A percentile compares a stretch with the other conserved stretches of the same genome.
These are phyloP conservation scores for Salticus scenicus DNA, from an alignment of 2,888 invertebrate genomes.

Conservation along the genomic window DNA sequence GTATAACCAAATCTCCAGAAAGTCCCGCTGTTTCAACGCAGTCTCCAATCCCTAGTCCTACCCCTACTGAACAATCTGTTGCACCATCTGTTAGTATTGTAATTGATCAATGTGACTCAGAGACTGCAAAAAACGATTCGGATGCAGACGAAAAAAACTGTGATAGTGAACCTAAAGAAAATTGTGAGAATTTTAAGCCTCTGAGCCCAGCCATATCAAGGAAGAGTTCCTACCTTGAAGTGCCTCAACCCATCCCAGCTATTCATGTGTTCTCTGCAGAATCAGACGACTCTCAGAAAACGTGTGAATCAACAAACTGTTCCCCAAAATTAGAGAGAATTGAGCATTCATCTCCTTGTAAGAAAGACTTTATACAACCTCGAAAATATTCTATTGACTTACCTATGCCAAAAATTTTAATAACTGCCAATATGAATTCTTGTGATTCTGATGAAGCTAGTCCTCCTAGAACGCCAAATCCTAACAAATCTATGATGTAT, in stretches of 20 bases:
- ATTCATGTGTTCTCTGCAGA: conserved; percentile 60
- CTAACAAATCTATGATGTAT: conserved; percentile 73
- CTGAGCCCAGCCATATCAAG: conserved; percentile 39
- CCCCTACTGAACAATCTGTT: conserved; percentile 18
- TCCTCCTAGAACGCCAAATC: conserved; percentile 79
- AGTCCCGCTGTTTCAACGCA: not conserved
- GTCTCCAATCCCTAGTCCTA: conserved; percentile 23
- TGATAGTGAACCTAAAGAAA: conserved; percentile 39
- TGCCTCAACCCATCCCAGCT: conserved; percentile 64
- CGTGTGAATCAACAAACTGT: conserved; percentile 21
- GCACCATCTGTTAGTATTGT: conserved; percentile 39
- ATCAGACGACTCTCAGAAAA: conserved; percentile 31
- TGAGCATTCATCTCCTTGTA: conserved; percentile 27
- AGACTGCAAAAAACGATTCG: conserved; percentile 49
- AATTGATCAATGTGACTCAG: conserved; percentile 52
- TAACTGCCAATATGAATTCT: conserved; percentile 85
- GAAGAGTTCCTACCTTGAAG: conserved; percentile 69
- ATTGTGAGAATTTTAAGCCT: conserved; percentile 22
- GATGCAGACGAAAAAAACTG: conserved; percentile 51
- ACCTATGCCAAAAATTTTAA: conserved; percentile 77
- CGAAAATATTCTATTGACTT: conserved; percentile 72
- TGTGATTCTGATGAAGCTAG: conserved; percentile 83
- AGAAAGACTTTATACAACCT: conserved; percentile 44
- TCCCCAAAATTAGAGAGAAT: conserved; percentile 17
- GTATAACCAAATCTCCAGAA: conserved; percentile 8